Evolutionary conservation across 2,797 vertebrate species (phyloP).

Genomic region (Rachycentron canadum): DNA sequence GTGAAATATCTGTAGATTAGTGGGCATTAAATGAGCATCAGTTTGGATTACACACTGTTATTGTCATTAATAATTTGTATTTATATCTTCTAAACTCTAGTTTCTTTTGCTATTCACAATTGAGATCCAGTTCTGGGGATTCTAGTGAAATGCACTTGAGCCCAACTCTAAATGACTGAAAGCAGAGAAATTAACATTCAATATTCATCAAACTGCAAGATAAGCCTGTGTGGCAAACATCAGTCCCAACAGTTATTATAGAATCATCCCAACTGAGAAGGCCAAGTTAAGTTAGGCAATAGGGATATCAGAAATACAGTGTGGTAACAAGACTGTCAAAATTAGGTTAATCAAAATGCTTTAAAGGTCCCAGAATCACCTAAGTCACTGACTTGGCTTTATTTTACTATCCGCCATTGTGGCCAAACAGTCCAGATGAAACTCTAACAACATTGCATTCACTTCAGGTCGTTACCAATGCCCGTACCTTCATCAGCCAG

Average conservation of each 20-base stretch:
- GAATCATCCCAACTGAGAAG: neutral
- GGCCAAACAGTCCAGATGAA: neutral
- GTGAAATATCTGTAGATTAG: neutral
- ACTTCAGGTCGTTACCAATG: neutral
- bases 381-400: neutral
- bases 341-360: neutral
- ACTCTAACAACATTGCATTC: neutral
- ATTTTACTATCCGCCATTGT: neutral
- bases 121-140: neutral
- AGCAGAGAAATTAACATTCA: neutral
- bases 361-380: neutral
- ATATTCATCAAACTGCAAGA: neutral
- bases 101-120: slow-evolving; percentile 5
- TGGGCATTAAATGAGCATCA: too few relatives aligned
- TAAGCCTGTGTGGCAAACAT: neutral
- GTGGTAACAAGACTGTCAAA: neutral
- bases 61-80: neutral
- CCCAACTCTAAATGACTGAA: neutral
- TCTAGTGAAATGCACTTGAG: slow-evolving; percentile 1
- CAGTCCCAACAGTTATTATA: neutral
- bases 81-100: neutral
- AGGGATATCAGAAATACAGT: neutral
- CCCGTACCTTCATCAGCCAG: neutral
- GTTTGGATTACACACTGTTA: neutral
- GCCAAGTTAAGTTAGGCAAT: neutral